A percentile compares a stretch with the other conserved stretches of the same genome.
Conservation (phyloP, 2,797 vertebrate species). For the Eulemur mongoz region DNA sequence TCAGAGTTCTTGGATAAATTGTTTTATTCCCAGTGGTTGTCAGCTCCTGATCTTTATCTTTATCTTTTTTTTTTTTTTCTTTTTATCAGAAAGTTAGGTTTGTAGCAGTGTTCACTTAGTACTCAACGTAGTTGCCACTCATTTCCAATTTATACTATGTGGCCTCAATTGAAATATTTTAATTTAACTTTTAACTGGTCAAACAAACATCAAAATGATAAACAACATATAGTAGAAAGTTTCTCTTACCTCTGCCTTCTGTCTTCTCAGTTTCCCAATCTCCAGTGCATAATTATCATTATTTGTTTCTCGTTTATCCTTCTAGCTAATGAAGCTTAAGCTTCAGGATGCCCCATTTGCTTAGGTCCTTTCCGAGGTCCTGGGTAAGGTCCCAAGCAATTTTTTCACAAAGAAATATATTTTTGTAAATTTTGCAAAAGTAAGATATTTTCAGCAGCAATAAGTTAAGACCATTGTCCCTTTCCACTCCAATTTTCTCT, state of each 20-base stretch:
- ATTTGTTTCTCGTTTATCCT: not conserved
- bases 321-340: not conserved
- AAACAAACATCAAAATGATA: not conserved
- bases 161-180: not conserved
- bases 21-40: not conserved
- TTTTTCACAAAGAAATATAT: not conserved
- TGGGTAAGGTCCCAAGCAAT: not conserved
- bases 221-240: not conserved
- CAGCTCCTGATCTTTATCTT: not conserved
- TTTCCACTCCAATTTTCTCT: not conserved
- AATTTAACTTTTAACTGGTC: conserved; percentile 13
- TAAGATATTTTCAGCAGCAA: not conserved
- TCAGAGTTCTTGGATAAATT: not conserved
- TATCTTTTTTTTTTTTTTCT: not conserved
- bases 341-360: not conserved
- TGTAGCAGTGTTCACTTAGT: not conserved
- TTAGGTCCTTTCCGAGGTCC: not conserved
- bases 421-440: not conserved
- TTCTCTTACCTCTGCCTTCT: not conserved
- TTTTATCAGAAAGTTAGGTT: not conserved
- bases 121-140: not conserved
- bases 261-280: not conserved
- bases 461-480: not conserved
- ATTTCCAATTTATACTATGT: not conserved
- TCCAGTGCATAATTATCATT: not conserved